phyloP scores from a whole-genome alignment of 2,888 invertebrate species.

The Phengaris alcon region DNA sequence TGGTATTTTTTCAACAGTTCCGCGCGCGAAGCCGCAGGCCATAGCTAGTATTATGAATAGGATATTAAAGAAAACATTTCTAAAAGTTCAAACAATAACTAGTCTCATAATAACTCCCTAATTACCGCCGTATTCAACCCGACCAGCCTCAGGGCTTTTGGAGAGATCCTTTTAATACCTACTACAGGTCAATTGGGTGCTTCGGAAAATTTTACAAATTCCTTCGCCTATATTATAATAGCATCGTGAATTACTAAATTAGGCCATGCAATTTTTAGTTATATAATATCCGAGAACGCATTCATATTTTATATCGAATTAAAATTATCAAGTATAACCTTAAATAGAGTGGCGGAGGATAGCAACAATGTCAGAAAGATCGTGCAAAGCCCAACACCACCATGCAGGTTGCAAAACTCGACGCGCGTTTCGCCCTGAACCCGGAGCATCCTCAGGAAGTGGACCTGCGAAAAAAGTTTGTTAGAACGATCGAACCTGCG shows the following conservation, averaged over 20 bases:
- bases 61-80: background rate
- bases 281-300: background rate
- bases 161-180: background rate
- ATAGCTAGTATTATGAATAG: no score
- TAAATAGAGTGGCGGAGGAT: no score
- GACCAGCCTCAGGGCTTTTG: background rate
- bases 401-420: no score
- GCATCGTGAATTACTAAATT: background rate
- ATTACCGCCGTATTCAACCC: background rate
- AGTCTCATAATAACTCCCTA: background rate
- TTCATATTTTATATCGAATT: background rate
- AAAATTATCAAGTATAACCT: no score
- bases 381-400: no score
- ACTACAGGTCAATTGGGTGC: background rate
- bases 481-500: no score
- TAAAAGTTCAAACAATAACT: background rate
- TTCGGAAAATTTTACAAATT: constrained; percentile 1
- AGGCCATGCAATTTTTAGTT: background rate
- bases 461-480: no score
- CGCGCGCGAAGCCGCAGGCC: no score
- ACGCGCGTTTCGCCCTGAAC: no score
- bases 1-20: no score
- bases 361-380: no score
- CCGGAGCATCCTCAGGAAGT: no score
- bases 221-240: background rate